These are phyloP conservation scores for Ichneumoninae sp. DNA, from an alignment of 2,888 invertebrate species.

Conservation along the genomic window DNA sequence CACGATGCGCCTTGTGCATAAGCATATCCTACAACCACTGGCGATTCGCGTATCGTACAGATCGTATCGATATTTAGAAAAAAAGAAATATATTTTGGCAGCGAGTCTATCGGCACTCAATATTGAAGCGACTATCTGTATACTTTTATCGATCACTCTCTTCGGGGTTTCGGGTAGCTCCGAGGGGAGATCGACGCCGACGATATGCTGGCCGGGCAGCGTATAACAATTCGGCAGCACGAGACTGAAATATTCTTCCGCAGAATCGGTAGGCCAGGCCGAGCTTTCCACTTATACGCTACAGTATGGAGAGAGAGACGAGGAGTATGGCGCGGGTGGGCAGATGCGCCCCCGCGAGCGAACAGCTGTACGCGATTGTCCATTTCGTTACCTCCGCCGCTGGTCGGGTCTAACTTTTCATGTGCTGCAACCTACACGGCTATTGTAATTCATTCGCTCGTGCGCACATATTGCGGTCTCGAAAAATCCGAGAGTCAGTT, in stretches of 20 bases:
- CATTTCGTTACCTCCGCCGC: constrained; percentile 72
- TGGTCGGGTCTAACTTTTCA: constrained; percentile 61
- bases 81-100: constrained; percentile 46
- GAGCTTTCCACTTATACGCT: constrained; percentile 57
- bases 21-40: constrained; percentile 13
- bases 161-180: constrained; percentile 28
- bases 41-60: constrained; percentile 11
- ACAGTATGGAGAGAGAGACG: constrained; percentile 33
- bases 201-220: constrained; percentile 44
- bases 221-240: constrained; percentile 32
- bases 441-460: constrained; percentile 25
- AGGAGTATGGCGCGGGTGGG: constrained; percentile 66
- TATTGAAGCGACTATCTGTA: constrained; percentile 48
- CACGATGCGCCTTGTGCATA: neutral
- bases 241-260: constrained; percentile 46
- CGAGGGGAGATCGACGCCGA: constrained; percentile 56
- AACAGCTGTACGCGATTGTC: constrained; percentile 79
- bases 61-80: constrained; percentile 48
- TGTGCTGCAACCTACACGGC: neutral
- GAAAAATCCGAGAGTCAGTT: constrained; percentile 40
- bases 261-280: constrained; percentile 47
- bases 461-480: constrained; percentile 55
- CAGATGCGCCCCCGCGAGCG: constrained; percentile 81
- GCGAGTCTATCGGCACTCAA: constrained; percentile 36
- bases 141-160: constrained; percentile 33